Conservation (phyloP, 2,113 vertebrate genomes). For the Pachypanchax playfairii region DNA sequence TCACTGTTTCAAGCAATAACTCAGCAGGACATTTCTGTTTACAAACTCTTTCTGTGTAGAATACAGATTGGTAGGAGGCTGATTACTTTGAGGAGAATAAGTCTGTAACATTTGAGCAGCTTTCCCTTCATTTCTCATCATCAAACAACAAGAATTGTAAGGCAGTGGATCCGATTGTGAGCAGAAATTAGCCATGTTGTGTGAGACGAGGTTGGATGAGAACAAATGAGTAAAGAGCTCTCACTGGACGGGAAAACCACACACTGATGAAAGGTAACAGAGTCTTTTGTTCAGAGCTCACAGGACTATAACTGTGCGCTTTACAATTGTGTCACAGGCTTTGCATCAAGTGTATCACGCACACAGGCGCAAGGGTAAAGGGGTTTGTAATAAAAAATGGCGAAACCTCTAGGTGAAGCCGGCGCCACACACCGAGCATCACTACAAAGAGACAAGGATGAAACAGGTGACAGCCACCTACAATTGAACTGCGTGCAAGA, state of each 20-base stretch:
- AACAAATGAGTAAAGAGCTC: constrained; percentile 58
- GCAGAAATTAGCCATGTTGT: constrained; percentile 58
- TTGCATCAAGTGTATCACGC: constrained; percentile 41
- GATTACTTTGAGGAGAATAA: constrained; percentile 51
- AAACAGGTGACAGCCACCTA: constrained; percentile 64
- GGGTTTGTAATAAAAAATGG: constrained; percentile 69
- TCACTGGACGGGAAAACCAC: constrained; percentile 34
- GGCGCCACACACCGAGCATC: constrained; percentile 41
- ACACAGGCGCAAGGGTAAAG: constrained; percentile 36
- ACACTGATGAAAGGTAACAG: constrained; percentile 51
- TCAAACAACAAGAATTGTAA: constrained; percentile 60
- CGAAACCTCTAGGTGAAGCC: constrained; percentile 46
- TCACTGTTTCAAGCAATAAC: constrained; percentile 39
- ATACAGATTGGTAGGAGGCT: constrained; percentile 48
- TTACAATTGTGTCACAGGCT: constrained; percentile 52
- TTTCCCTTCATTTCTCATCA: constrained; percentile 65
- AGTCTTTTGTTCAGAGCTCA: constrained; percentile 60
- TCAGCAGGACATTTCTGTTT: not conserved
- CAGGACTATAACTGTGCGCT: constrained; percentile 44
- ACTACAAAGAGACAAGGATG: constrained; percentile 67
- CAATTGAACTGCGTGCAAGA: constrained; percentile 45
- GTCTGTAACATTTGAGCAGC: constrained; percentile 57
- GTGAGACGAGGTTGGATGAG: constrained; percentile 52
- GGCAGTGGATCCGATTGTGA: constrained; percentile 46
- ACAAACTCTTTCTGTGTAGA: constrained; percentile 43